These are phyloP conservation scores for Pogonomyrmex barbatus DNA, from an alignment of 1,140 invertebrate species.

Conservation along the genomic window DNA sequence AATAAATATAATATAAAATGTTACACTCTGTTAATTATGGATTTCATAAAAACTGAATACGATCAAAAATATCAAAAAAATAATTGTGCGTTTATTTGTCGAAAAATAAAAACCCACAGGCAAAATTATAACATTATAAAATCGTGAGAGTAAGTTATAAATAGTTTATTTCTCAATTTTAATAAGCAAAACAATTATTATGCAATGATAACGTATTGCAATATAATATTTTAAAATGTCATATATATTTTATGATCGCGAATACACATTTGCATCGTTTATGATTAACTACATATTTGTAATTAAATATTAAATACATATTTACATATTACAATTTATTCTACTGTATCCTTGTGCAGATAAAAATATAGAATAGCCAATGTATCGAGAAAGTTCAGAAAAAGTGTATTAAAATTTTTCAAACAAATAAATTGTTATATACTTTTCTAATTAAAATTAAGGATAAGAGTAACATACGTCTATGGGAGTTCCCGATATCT, in stretches of 20 bases:
- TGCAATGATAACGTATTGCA: not conserved
- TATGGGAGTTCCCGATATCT: constrained; percentile 77
- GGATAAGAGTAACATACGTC: constrained; percentile 73
- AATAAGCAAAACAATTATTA: not conserved
- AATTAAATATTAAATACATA: constrained; percentile 1
- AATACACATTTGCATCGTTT: not conserved
- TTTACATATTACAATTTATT: not conserved
- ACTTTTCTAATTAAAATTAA: not conserved
- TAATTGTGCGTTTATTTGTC: not conserved
- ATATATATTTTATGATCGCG: not conserved
- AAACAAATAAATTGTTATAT: not conserved
- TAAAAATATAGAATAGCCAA: not conserved
- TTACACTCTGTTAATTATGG: not conserved
- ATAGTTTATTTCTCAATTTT: not conserved
- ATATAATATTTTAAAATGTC: not conserved
- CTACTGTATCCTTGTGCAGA: not conserved
- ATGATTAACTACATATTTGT: not conserved
- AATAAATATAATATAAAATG: not conserved
- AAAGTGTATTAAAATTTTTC: too few relatives aligned
- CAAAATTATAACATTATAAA: not conserved
- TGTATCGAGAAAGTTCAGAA: too few relatives aligned
- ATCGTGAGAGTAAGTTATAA: not conserved
- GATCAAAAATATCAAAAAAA: not conserved
- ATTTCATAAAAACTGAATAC: not conserved
- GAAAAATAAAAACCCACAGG: not conserved